These are phyloP conservation scores for Acanthornis magna DNA, from an alignment of 2,797 vertebrate genomes.

Conservation along the genomic window DNA sequence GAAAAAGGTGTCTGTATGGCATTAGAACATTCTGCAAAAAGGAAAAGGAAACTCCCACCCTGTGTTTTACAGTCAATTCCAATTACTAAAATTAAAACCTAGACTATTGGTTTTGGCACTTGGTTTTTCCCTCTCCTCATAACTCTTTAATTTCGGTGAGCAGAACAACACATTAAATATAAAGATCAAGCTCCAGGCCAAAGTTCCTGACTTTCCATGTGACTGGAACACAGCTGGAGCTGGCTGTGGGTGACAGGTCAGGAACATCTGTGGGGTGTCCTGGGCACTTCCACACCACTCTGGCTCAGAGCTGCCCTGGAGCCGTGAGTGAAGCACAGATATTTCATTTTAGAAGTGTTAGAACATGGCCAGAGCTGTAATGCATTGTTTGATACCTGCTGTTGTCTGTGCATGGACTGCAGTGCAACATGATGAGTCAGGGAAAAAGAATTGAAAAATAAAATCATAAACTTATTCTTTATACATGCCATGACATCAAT, in stretches of 20 bases:
- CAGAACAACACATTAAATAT: not conserved
- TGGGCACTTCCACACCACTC: not conserved
- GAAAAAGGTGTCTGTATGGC: not conserved
- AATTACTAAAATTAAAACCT: conserved; percentile 29
- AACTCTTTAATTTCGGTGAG: not conserved
- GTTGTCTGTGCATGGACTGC: not conserved
- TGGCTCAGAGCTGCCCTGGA: not conserved
- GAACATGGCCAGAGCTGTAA: not conserved
- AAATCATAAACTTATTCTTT: not conserved
- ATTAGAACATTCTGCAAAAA: not conserved
- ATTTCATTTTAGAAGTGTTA: not conserved
- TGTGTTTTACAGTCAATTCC: not conserved
- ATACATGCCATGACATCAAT: not conserved
- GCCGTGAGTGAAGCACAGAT: not conserved
- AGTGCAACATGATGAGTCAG: not conserved
- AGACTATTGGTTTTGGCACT: conserved; percentile 25
- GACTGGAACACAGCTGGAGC: not conserved
- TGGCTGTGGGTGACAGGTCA: not conserved
- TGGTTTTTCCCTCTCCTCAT: not conserved
- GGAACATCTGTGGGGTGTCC: not conserved
- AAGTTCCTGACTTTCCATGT: not conserved
- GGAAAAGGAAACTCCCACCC: not conserved
- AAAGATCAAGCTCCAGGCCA: not conserved
- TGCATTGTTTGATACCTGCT: not conserved
- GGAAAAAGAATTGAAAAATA: rapidly evolving